Conservation (phyloP, 2,797 vertebrate species). For the Microctenopoma stevenorrisi region DNA sequence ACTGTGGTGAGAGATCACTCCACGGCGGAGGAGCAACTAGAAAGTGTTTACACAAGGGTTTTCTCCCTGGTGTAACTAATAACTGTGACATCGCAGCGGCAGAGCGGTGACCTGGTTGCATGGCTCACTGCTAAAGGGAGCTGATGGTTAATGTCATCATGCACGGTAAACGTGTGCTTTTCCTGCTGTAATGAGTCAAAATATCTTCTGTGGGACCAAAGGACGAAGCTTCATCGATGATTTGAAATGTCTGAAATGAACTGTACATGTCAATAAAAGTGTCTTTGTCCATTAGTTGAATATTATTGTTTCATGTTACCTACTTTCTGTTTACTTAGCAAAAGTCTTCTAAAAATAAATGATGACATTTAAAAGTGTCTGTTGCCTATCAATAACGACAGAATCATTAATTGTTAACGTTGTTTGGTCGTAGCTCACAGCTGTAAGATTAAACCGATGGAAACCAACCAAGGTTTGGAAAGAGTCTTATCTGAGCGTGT, state of each 20-base stretch:
- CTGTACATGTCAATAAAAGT: neutral
- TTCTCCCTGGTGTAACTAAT: neutral
- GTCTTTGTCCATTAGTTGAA: neutral
- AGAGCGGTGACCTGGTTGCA: neutral
- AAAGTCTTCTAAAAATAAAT: conserved; percentile 17
- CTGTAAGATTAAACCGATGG: neutral
- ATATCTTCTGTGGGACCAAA: neutral
- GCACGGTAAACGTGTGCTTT: neutral
- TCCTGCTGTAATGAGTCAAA: neutral
- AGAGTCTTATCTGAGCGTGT: too few species aligned
- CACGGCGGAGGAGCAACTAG: too few species aligned
- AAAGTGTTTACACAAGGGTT: neutral
- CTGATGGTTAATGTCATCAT: neutral
- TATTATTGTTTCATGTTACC: neutral
- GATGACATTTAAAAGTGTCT: neutral
- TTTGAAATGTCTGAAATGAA: neutral
- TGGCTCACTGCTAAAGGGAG: neutral
- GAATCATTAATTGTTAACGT: neutral
- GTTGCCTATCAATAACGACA: conserved; percentile 1
- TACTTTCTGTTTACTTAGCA: neutral
- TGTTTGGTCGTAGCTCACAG: neutral
- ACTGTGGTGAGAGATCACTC: neutral
- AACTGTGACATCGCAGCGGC: too few species aligned
- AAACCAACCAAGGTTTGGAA: too few species aligned
- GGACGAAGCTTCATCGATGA: neutral